These are phyloP conservation scores for Arrhamphus sclerolepis DNA, from an alignment of 2,797 vertebrate species.

Conservation along the genomic window DNA sequence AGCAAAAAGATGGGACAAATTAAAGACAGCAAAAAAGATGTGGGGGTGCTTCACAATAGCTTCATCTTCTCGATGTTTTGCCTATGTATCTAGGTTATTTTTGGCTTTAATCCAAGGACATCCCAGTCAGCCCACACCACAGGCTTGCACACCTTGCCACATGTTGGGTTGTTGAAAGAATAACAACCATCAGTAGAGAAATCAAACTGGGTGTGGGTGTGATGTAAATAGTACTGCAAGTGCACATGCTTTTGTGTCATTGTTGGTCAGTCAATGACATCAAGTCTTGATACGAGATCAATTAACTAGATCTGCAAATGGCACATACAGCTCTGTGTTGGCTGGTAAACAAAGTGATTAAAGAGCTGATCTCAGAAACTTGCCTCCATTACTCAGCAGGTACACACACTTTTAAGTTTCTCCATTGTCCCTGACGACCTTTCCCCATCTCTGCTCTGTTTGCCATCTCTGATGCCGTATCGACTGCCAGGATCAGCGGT, in stretches of 20 bases:
- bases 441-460: constrained; percentile 26
- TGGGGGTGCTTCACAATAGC: constrained; percentile 34
- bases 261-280: constrained; percentile 25
- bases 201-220: no score
- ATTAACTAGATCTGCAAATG: constrained; percentile 9
- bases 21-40: constrained; percentile 16
- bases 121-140: constrained; percentile 56
- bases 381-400: constrained; percentile 18
- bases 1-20: constrained; percentile 24
- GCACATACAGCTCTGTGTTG: constrained; percentile 12
- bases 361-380: constrained; percentile 35
- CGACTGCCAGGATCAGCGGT: constrained; percentile 60
- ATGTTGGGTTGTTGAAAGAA: constrained; percentile 62
- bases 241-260: no score
- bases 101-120: constrained; percentile 61
- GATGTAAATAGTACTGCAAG: no score
- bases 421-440: constrained; percentile 60
- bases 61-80: constrained; percentile 48
- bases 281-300: constrained; percentile 1
- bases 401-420: constrained; percentile 38
- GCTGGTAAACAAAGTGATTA: constrained; percentile 29
- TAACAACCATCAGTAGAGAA: constrained; percentile 50
- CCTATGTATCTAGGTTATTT: constrained; percentile 62
- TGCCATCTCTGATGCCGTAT: constrained; percentile 51
- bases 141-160: constrained; percentile 51